phyloP scores from a whole-genome alignment of 2,797 vertebrate genomes.

The Anguilla anguilla region DNA sequence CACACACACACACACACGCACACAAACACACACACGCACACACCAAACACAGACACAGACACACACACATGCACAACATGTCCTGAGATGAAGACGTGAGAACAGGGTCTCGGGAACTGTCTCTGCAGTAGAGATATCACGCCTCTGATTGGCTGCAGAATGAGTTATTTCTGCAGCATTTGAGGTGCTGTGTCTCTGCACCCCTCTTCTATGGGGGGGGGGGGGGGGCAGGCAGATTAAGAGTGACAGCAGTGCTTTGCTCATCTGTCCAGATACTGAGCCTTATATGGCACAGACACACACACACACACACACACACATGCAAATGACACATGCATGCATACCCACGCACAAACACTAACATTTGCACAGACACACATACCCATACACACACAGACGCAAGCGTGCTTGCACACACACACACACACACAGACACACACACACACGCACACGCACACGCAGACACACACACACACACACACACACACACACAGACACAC shows the following conservation, averaged over 20 bases:
- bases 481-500: neutral
- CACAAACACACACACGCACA: no score
- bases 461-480: neutral
- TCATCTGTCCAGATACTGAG: conserved; percentile 59
- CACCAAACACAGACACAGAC: conserved; percentile 28
- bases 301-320: neutral
- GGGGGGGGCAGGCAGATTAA: conserved; percentile 56
- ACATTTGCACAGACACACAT: neutral
- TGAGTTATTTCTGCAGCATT: conserved; percentile 59
- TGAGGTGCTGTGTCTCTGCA: conserved; percentile 19
- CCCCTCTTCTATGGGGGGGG: neutral
- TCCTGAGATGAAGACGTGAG: conserved; percentile 35
- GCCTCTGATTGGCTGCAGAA: conserved; percentile 61
- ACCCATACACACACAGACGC: conserved; percentile 30
- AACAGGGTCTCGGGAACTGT: conserved; percentile 46
- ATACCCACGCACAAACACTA: conserved; percentile 28
- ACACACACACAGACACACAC: conserved; percentile 19
- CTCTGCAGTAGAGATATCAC: conserved; percentile 58
- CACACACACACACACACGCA: conserved; percentile 25
- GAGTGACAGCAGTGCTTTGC: conserved; percentile 73
- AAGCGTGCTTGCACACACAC: conserved; percentile 12
- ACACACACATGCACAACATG: conserved; percentile 28
- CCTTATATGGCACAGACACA: conserved; percentile 43
- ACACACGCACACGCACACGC: neutral
- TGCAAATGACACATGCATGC: neutral